Evolutionary conservation across 2,888 invertebrate species (phyloP).

Genomic region (Operophtera brumata): DNA sequence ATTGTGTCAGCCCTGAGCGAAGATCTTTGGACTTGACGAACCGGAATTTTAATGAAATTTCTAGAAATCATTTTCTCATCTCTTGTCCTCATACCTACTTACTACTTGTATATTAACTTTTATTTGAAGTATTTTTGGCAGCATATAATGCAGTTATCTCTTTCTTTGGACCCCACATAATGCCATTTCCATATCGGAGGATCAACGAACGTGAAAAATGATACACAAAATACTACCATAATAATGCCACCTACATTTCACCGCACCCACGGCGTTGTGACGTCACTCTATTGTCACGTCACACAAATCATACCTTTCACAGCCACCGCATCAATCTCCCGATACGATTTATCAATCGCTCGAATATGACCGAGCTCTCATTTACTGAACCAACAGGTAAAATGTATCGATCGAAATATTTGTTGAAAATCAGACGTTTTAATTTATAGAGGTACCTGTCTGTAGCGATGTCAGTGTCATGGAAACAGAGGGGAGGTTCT

Average conservation of each 20-base stretch:
- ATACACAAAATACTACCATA: slow-evolving; percentile 17
- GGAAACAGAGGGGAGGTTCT: slow-evolving; percentile 55
- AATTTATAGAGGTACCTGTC: slow-evolving; percentile 1
- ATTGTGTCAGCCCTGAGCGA: slow-evolving; percentile 53
- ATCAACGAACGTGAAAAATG: slow-evolving; percentile 22
- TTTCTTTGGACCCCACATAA: neutral
- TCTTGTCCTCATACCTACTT: slow-evolving; percentile 45
- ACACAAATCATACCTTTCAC: slow-evolving; percentile 52
- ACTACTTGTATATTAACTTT: slow-evolving; percentile 23
- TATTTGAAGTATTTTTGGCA: neutral
- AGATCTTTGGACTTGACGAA: slow-evolving; percentile 62
- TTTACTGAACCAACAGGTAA: slow-evolving; percentile 55
- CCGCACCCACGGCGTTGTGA: slow-evolving; percentile 38
- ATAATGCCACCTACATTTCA: slow-evolving; percentile 15
- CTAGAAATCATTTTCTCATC: slow-evolving; percentile 63
- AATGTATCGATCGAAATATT: slow-evolving; percentile 21
- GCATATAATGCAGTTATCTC: neutral
- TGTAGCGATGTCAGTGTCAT: slow-evolving; percentile 32
- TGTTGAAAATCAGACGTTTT: neutral
- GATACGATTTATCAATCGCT: slow-evolving; percentile 66
- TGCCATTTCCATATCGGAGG: slow-evolving; percentile 13
- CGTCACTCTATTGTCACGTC: slow-evolving; percentile 60
- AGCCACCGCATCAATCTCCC: slow-evolving; percentile 61
- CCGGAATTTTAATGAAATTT: slow-evolving; percentile 76
- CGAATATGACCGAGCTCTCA: slow-evolving; percentile 62